Conservation (phyloP, 2,888 invertebrate genomes). For the Macaria notata region DNA sequence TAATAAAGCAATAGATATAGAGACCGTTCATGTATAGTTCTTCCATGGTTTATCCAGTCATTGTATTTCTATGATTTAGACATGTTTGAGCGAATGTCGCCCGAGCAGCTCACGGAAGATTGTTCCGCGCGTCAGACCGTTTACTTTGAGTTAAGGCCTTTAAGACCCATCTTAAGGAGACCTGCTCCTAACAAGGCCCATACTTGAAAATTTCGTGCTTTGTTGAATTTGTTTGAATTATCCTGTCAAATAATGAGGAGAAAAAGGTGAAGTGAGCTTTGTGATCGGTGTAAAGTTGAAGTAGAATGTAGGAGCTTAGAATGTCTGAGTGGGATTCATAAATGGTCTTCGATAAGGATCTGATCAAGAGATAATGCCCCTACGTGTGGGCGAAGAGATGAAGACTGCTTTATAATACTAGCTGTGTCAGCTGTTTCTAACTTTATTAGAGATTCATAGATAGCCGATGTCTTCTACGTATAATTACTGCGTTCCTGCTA, state of each 20-base stretch:
- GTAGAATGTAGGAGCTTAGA: not conserved
- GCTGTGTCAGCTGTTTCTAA: no score
- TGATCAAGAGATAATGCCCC: no score
- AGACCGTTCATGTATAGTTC: no score
- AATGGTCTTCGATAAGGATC: not conserved
- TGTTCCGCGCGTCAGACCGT: constrained; percentile 7
- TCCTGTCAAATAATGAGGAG: constrained; percentile 10
- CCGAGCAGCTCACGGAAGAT: not conserved
- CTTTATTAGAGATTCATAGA: no score
- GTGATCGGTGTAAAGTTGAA: not conserved
- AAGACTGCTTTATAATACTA: no score
- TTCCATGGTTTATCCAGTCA: no score
- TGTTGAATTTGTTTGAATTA: constrained; percentile 10
- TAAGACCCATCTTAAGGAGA: not conserved
- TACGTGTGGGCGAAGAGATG: no score
- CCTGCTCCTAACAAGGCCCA: constrained; percentile 6
- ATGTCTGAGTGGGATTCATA: not conserved
- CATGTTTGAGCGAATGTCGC: no score
- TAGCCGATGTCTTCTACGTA: no score
- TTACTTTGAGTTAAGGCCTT: constrained; percentile 6
- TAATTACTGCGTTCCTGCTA: no score
- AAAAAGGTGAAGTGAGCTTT: constrained; percentile 6
- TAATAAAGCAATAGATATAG: no score
- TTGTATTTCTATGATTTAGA: no score
- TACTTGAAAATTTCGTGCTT: constrained; percentile 9